Conservation (phyloP, 2,113 vertebrate species). For the Brienomyrus brachyistius region DNA sequence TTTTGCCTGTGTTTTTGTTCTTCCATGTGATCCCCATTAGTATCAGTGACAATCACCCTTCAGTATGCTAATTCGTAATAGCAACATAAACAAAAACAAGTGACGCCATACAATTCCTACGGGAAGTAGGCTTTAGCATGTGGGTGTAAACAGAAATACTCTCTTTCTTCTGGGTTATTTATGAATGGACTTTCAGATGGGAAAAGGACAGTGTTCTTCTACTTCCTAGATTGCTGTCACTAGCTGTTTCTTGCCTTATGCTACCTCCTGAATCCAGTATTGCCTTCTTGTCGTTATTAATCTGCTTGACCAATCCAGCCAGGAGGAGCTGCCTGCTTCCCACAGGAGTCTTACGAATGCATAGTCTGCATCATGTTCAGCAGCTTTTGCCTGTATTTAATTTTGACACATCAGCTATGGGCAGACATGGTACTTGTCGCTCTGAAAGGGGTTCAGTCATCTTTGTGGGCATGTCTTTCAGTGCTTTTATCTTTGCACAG, state of each 20-base stretch:
- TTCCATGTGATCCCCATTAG: background rate
- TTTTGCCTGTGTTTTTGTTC: background rate
- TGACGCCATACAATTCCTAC: background rate
- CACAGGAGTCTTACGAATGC: background rate
- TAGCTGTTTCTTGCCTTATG: background rate
- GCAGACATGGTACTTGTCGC: background rate
- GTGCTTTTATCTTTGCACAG: too few species aligned
- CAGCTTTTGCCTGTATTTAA: background rate
- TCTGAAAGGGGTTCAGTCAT: background rate
- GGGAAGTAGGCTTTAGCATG: background rate
- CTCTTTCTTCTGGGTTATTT: background rate
- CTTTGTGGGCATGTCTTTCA: too few species aligned
- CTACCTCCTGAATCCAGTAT: background rate
- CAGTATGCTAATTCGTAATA: background rate
- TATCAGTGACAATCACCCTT: background rate
- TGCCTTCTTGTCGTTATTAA: background rate
- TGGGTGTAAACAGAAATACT: background rate
- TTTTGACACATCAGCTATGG: too few species aligned
- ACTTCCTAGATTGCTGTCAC: background rate
- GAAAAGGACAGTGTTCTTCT: background rate
- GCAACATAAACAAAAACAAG: background rate
- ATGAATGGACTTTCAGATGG: background rate
- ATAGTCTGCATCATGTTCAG: too few species aligned
- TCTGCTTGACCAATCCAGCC: background rate
- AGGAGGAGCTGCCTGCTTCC: too few species aligned